A percentile compares a stretch with the other conserved stretches of the same genome.
These are phyloP conservation scores for Lacerta agilis DNA, from an alignment of 2,797 vertebrate species.

Conservation along the genomic window DNA sequence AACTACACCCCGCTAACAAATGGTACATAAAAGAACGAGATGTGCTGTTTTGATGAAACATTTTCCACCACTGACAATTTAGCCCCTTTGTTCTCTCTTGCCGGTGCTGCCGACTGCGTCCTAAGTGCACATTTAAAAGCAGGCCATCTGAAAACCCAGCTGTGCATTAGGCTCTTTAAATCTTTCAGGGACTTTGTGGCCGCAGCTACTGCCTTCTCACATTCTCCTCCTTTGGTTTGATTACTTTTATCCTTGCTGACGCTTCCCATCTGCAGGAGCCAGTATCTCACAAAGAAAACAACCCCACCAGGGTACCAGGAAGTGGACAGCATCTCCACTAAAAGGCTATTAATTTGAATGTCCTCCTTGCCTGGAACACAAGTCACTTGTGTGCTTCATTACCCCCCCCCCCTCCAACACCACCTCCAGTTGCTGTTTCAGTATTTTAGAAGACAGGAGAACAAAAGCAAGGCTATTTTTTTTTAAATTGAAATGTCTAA, in stretches of 20 bases:
- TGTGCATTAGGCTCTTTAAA: constrained; percentile 27
- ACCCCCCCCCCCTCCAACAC: neutral
- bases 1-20: constrained; percentile 35
- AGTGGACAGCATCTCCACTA: constrained; percentile 1
- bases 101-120: accelerated
- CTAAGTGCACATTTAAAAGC: constrained; percentile 31
- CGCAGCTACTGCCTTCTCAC: neutral
- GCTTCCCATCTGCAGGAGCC: constrained; percentile 1
- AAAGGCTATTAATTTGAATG: constrained; percentile 48
- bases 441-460: constrained; percentile 45
- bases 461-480: constrained; percentile 22
- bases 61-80: constrained; percentile 57
- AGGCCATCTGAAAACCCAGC: constrained; percentile 35
- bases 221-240: constrained; percentile 6
- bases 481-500: neutral
- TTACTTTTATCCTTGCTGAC: constrained; percentile 41
- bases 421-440: neutral
- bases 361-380: constrained; percentile 26
- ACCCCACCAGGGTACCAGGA: constrained; percentile 3
- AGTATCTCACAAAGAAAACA: neutral
- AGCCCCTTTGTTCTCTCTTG: neutral
- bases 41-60: constrained; percentile 60
- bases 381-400: neutral
- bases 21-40: constrained; percentile 43
- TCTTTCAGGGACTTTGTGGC: constrained; percentile 4